Base-by-base conservation (phyloP, 2,113 vertebrate species). In the Anolis carolinensis region DNA sequence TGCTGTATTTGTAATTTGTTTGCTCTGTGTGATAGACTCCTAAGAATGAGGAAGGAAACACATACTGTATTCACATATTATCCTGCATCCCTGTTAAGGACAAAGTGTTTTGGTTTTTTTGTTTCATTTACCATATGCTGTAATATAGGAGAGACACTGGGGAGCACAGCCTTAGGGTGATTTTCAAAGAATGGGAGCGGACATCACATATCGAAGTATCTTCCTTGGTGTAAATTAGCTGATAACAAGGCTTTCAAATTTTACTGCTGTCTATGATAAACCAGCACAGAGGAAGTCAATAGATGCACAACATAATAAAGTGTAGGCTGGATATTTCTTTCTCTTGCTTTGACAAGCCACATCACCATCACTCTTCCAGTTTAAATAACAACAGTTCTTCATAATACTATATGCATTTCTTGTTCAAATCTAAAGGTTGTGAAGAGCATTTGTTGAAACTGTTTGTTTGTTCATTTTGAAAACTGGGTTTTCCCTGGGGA, bases 11-110 rank as follows among this genome's bases (percentile, higher is more conserved):
- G 39, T 44, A 5, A 44, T 44, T 44, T 44, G 39, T 5, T 44
- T 44, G 39, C 39, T 44, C 39, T 44, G 39, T 44, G 39, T 44
- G 39, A 44, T 44, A 44, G 39, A 44, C 39, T 44, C 39, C 5
- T 44, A 44, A 62, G 44, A 88, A 34, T 1, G 85, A 78, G 23
- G 5, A 88, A 83, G 67, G 25, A 85, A 83, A 71, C 21, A 79
- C 65, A 23, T 1, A 4, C 18, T 83, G 23, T 5, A 52, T 9
- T 44, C 2, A 85, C 23, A 80, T 80, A 23, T 67, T 0, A 0
- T 59, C 16, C 18, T 48, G 72, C 72, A 21, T 39, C 34, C 8
- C 59, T 62, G 21, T 30, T 25, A 50, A 27, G 32, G 68, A 71
- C 23, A 71, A 82, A 34, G 48, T 32, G 55, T 52, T n/a, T 44